Percentiles rank a stretch among this genome's conserved stretches.
These are phyloP conservation scores for Apocheima hispidaria DNA, from an alignment of 2,888 invertebrate species.

Conservation along the genomic window DNA sequence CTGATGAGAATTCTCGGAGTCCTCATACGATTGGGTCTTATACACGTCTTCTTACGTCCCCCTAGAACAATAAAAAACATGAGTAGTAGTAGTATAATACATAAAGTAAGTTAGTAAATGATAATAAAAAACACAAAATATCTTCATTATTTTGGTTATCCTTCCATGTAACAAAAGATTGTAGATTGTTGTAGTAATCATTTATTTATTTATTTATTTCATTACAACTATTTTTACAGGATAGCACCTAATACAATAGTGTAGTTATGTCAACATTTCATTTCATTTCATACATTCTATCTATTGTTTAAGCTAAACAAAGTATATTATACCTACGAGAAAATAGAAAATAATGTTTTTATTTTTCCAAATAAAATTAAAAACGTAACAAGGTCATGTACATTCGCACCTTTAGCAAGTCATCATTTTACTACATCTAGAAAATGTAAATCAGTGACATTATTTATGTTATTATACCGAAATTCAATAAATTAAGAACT, in stretches of 20 bases:
- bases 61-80: constrained; percentile 36
- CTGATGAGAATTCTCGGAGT: constrained; percentile 42
- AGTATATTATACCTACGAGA: neutral
- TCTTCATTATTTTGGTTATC: constrained; percentile 6
- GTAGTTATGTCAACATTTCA: too few relatives aligned
- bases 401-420: constrained; percentile 23
- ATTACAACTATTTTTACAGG: too few relatives aligned
- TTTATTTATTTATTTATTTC: too few relatives aligned
- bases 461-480: constrained; percentile 9
- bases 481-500: too few relatives aligned
- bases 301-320: neutral
- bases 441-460: constrained; percentile 16
- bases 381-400: constrained; percentile 11
- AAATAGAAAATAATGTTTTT: neutral
- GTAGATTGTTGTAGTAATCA: too few relatives aligned
- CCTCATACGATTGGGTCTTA: constrained; percentile 24
- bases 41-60: constrained; percentile 20
- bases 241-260: too few relatives aligned
- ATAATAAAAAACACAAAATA: constrained; percentile 17
- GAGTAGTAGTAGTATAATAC: constrained; percentile 32
- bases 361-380: too few relatives aligned
- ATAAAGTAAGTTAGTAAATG: constrained; percentile 29
- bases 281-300: too few relatives aligned
- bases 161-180: too few relatives aligned
- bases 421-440: constrained; percentile 12